Evolutionary conservation across 2,113 vertebrate species (phyloP), one percentile per base, ranked within the genome.

Genomic region (Pterophyllum scalare): DNA sequence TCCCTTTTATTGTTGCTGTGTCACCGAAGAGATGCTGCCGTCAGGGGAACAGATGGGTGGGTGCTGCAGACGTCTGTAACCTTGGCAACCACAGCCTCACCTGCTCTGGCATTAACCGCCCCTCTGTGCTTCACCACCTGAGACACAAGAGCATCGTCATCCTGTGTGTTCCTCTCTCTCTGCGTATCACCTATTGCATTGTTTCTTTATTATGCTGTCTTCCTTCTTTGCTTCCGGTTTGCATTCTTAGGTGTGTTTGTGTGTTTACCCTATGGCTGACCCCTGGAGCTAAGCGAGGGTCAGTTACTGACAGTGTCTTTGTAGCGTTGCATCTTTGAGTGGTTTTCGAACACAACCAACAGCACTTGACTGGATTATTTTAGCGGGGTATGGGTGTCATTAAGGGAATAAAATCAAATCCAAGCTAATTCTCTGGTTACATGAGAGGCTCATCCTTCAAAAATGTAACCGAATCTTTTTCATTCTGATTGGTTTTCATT

Each of bases 41-140:
- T 89, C 79, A 89, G 49, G 81, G 88, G 83, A 88, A 77, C 57
- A 77, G 86, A 90, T 79, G 85, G 88, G 79, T 2, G 61, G 80
- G 46, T 91, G 85, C 87, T 17, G 83, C 87, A 85, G 91, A 92
- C 65, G 83, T 91, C 90, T 82, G 92, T 94, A 92, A 91, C 93
- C 90, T 74, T 91, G 89, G 92, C 77, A 92, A 93, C 93, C 17
- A 58, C 83, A 82, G 77, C 85, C 77, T 94, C 87, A 91, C 90
- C 86, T 94, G 85, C 81, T 77, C 70, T 65, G 65, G 60, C 76
- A 54, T 62, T 77, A 80, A 61, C 38, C 20, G 40, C 33, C 31
- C 64, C 75, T 82, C 52, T 65, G 75, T 33, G 3, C 61, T 46
- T 58, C 59, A 59, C 60, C 67, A 80, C 77, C 28, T 3, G 7